Evolutionary conservation across 1,140 invertebrate genomes (phyloP), one percentile per base, ranked within the genome.

Genomic region (Drosophila melanica): DNA sequence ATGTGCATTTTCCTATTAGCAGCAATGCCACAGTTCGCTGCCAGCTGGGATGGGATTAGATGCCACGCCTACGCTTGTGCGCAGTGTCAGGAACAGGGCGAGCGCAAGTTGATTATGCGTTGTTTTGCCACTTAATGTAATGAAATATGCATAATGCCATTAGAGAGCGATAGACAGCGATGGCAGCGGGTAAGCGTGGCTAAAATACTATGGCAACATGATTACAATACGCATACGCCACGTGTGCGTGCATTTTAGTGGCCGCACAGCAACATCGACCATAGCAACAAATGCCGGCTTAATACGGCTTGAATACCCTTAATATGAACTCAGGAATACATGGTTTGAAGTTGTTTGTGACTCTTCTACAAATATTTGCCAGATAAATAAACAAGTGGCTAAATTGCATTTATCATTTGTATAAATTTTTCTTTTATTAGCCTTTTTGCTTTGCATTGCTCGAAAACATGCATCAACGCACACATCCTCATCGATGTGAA

Each of bases 51-150:
- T 23, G 33, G 27, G 35, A 42, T 27, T 57, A 33, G 47, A 42
- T 50, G 68, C 53, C 62, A 71, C 50, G 63, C 47, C 47, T 33
- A 54, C 14, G 53, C 7, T 10, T 35, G 63, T 44, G 60, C 60
- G 37, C 45, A 62, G 57, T 77, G 75, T 78, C 67, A 65, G 42
- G 48, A 57, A 44, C 75, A 81, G 48, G 42, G 1, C 18, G 37
- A 58, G 37, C 18, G 18, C 73, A 35, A 70, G 84, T 89, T 89
- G 85, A 89, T 89, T 89, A 89, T 89, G 77, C 85, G 73, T 89
- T 89, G 84, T 89, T 90, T 80, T 84, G 84, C 85, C 84, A 89
- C 84, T 89, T 89, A 89, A 89, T 89, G 66, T 89, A 86, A 89
- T 89, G 84, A 89, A 89, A 89, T 90, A 89, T 89, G 85, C 84